Conservation (phyloP, 2,888 invertebrate species). For the Stenotaenia linearis region DNA sequence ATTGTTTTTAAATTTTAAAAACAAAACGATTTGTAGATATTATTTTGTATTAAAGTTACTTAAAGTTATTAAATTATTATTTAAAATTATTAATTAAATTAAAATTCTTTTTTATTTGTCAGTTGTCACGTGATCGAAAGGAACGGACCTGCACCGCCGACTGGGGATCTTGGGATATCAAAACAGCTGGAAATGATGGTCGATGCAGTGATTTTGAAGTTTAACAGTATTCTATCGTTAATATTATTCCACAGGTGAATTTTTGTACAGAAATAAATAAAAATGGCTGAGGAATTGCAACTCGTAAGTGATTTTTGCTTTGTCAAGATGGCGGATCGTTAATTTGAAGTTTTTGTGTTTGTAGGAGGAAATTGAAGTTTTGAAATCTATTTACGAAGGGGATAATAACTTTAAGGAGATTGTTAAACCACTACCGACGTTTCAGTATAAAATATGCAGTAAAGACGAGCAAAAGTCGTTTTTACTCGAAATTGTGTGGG, state of each 20-base stretch:
- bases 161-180: too few relatives aligned
- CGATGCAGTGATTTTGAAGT: too few relatives aligned
- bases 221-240: not conserved
- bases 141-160: too few relatives aligned
- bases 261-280: not conserved
- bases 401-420: constrained; percentile 74
- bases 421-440: constrained; percentile 62
- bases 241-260: not conserved
- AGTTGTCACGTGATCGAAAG: too few relatives aligned
- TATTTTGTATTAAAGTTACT: too few relatives aligned
- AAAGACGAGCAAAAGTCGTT: constrained; percentile 73
- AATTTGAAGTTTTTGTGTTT: too few relatives aligned
- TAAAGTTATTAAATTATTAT: too few relatives aligned
- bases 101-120: too few relatives aligned
- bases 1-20: not conserved
- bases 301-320: not conserved
- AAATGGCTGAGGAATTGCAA: not conserved
- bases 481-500: constrained; percentile 82
- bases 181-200: too few relatives aligned
- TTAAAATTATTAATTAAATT: too few relatives aligned
- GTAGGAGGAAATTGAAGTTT: constrained; percentile 79
- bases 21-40: too few relatives aligned
- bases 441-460: constrained; percentile 88
- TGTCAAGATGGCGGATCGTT: not conserved
- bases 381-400: constrained; percentile 90